phyloP scores from a whole-genome alignment of 2,888 invertebrate species.

The Limenitis arthemis region DNA sequence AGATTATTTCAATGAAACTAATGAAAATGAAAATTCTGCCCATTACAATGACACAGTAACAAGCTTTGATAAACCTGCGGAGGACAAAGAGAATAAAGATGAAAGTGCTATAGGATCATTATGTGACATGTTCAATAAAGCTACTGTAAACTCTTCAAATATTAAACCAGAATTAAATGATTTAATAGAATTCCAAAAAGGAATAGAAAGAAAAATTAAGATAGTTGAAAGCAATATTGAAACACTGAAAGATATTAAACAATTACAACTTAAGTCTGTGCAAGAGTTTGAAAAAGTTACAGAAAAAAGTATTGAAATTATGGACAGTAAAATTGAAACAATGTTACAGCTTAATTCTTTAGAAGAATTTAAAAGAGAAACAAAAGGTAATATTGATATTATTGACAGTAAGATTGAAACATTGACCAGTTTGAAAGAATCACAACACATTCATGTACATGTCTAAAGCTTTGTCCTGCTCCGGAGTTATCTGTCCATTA shows the following conservation, averaged over 20 bases:
- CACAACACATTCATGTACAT: conserved; percentile 44
- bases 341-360: too few species aligned
- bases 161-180: conserved; percentile 38
- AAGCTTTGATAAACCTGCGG: conserved; percentile 43
- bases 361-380: too few species aligned
- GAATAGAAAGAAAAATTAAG: conserved; percentile 40
- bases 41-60: conserved; percentile 47
- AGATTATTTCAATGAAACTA: conserved; percentile 46
- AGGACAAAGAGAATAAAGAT: conserved; percentile 37
- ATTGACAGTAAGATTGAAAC: too few species aligned
- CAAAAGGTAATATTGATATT: too few species aligned
- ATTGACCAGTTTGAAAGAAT: too few species aligned
- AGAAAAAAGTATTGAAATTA: not conserved
- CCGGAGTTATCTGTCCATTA: conserved; percentile 34
- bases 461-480: conserved; percentile 41
- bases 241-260: conserved; percentile 39
- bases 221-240: conserved; percentile 43
- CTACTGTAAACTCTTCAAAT: conserved; percentile 37
- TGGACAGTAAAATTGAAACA: too few species aligned
- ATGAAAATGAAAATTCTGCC: conserved; percentile 37
- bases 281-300: conserved; percentile 41
- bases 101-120: conserved; percentile 54
- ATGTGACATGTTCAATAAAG: conserved; percentile 52
- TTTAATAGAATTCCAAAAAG: conserved; percentile 41
- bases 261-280: conserved; percentile 42